Conservation (phyloP, 2,113 vertebrate species). For the Galbula dea region DNA sequence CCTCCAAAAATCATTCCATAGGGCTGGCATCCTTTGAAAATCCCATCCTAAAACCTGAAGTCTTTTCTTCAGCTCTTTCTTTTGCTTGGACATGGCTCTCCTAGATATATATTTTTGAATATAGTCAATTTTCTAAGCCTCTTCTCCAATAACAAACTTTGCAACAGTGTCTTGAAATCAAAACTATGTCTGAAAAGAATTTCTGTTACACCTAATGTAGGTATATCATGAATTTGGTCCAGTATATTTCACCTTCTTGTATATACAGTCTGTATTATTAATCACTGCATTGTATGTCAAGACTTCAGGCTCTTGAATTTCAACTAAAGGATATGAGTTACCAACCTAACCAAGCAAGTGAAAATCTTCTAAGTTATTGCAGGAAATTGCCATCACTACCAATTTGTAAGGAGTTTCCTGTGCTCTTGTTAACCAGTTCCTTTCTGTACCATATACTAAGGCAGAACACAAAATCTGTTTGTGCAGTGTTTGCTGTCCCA, state of each 20-base stretch:
- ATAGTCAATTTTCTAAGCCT: background rate
- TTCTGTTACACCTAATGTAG: background rate
- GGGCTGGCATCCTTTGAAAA: background rate
- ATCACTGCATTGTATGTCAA: conserved; percentile 5
- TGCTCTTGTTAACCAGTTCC: conserved; percentile 24
- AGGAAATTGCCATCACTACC: conserved; percentile 57
- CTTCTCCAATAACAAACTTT: background rate
- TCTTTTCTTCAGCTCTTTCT: background rate
- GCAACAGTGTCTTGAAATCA: background rate
- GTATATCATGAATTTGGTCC: background rate
- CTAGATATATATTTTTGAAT: background rate
- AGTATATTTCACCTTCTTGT: background rate
- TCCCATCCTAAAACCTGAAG: background rate
- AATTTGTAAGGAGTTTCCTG: conserved; percentile 53
- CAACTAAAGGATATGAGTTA: conserved; percentile 39
- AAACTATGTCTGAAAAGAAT: background rate
- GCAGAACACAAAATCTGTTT: background rate
- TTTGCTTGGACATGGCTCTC: background rate
- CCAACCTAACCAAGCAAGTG: conserved; percentile 40
- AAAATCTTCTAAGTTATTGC: conserved; percentile 57
- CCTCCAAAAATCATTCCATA: background rate
- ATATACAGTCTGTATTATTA: background rate
- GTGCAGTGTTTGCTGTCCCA: background rate
- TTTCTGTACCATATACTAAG: background rate
- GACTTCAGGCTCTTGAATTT: conserved; percentile 50